phyloP scores from a whole-genome alignment of 2,797 vertebrate species.

The Onychomys torridus region DNA sequence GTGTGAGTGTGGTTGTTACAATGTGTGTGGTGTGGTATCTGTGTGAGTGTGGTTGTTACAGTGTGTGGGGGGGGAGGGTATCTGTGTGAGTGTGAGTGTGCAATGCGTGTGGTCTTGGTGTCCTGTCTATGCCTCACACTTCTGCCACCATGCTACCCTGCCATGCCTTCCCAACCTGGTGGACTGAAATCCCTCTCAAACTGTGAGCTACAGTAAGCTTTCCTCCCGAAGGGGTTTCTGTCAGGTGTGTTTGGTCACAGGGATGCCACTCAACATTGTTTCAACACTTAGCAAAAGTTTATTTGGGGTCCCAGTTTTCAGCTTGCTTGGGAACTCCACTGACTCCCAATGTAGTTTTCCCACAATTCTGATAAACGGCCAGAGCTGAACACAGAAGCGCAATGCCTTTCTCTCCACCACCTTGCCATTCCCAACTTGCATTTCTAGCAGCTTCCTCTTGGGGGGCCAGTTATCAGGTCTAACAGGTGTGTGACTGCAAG shows the following conservation, averaged over 20 bases:
- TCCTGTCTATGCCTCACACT: neutral
- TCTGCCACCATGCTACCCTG: too few relatives aligned
- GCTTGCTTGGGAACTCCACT: neutral
- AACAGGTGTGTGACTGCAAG: neutral
- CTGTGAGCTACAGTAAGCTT: neutral
- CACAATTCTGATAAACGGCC: neutral
- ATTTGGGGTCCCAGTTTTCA: neutral
- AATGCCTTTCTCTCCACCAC: too few relatives aligned
- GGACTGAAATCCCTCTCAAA: neutral
- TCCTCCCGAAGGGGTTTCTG: neutral
- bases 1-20: too few relatives aligned
- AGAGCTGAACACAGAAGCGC: neutral
- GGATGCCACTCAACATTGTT: neutral
- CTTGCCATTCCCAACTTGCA: neutral
- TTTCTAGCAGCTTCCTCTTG: neutral
- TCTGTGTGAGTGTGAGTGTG: neutral
- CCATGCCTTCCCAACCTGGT: rapidly evolving
- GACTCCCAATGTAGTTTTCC: neutral
- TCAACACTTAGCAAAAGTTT: neutral
- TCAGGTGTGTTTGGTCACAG: neutral
- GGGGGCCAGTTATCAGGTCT: neutral
- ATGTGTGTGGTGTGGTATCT: too few relatives aligned
- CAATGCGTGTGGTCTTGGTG: neutral
- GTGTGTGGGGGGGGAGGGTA: neutral
- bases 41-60: too few relatives aligned